phyloP scores from a whole-genome alignment of 2,888 invertebrate species.

The Nineta flava region DNA sequence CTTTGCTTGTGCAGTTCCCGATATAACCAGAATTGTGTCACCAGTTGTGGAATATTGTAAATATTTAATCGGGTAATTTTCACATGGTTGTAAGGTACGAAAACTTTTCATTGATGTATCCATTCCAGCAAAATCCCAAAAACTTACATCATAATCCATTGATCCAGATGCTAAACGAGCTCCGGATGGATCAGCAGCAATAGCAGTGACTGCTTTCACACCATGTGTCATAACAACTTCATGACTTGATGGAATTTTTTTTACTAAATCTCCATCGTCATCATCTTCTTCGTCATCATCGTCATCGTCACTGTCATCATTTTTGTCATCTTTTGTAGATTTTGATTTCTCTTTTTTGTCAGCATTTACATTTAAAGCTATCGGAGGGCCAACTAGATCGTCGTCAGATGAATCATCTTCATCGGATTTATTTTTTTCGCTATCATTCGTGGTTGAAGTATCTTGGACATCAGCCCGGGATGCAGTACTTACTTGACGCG shows the following conservation, averaged over 20 bases:
- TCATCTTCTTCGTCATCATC: slow-evolving; percentile 21
- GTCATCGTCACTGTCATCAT: slow-evolving; percentile 17
- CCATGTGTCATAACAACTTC: slow-evolving; percentile 83
- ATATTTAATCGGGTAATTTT: slow-evolving; percentile 83
- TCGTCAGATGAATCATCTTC: slow-evolving; percentile 30
- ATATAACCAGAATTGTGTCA: slow-evolving; percentile 80
- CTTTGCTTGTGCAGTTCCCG: slow-evolving; percentile 86
- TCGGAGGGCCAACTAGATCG: slow-evolving; percentile 43
- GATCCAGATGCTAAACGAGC: slow-evolving; percentile 83
- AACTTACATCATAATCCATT: slow-evolving; percentile 87
- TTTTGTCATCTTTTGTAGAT: slow-evolving; percentile 14
- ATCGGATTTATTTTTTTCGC: slow-evolving; percentile 16
- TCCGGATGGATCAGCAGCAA: slow-evolving; percentile 88
- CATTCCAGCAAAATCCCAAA: slow-evolving; percentile 99
- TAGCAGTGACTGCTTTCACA: slow-evolving; percentile 70
- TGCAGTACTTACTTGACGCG: slow-evolving; percentile 28
- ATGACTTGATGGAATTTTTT: slow-evolving; percentile 55
- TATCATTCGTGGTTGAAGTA: slow-evolving; percentile 8
- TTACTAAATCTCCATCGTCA: slow-evolving; percentile 26
- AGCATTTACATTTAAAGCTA: slow-evolving; percentile 24
- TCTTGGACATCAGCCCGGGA: slow-evolving; percentile 19
- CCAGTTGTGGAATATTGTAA: slow-evolving; percentile 89
- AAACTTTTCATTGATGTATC: slow-evolving; percentile 83
- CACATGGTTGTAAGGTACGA: slow-evolving; percentile 84
- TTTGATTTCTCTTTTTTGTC: slow-evolving; percentile 11